These are phyloP conservation scores for Micrasema minimum DNA, from an alignment of 1,140 invertebrate genomes.

Conservation along the genomic window DNA sequence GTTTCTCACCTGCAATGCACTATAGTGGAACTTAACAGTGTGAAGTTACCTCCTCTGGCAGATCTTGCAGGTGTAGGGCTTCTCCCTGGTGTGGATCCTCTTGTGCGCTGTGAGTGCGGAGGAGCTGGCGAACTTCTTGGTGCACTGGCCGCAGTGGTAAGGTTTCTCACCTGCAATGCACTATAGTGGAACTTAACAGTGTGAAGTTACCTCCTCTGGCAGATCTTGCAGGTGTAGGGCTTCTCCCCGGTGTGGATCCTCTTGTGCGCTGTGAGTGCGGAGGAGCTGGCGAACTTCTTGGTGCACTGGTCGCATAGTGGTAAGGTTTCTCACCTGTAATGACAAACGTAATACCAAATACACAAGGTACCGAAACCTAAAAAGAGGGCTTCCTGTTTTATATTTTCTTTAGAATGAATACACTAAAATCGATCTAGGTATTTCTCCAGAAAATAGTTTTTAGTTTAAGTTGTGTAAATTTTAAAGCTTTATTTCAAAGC, in stretches of 20 bases:
- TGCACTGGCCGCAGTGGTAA: conserved; percentile 64
- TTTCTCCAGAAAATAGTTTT: no score
- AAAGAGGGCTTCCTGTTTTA: no score
- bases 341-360: no score
- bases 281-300: conserved; percentile 68
- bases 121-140: conserved; percentile 67
- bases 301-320: conserved; percentile 63
- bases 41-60: conserved; percentile 72
- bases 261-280: conserved; percentile 72
- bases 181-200: no score
- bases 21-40: no score
- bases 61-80: conserved; percentile 73
- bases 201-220: conserved; percentile 70
- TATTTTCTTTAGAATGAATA: no score
- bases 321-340: conserved; percentile 69
- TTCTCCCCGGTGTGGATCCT: conserved; percentile 77
- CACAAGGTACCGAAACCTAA: no score
- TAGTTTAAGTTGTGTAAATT: no score
- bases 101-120: conserved; percentile 72
- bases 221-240: conserved; percentile 73
- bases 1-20: conserved; percentile 68
- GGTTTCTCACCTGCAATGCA: conserved; percentile 69
- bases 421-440: no score
- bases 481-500: no score
- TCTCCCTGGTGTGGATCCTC: conserved; percentile 76